These are phyloP conservation scores for Xanthorhoe designata DNA, from an alignment of 2,888 invertebrate genomes.

Conservation along the genomic window DNA sequence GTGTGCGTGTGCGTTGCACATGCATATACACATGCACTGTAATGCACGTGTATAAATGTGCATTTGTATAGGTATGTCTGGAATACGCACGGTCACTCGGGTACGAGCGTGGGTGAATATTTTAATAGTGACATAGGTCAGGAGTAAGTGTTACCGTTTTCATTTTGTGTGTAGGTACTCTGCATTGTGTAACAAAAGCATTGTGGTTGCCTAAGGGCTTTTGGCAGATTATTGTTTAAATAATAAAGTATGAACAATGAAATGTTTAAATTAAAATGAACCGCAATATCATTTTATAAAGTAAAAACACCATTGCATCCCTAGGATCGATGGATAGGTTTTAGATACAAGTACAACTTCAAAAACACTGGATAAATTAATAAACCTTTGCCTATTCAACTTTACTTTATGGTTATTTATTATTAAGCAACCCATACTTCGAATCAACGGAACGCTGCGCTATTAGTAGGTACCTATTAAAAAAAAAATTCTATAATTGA, in stretches of 20 bases:
- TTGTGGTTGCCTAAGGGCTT: background rate
- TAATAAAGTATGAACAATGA: background rate
- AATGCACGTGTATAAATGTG: conserved; percentile 31
- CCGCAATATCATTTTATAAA: background rate
- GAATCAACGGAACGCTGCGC: too few relatives aligned
- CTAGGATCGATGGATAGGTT: too few relatives aligned
- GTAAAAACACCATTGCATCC: too few relatives aligned
- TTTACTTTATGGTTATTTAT: too few relatives aligned
- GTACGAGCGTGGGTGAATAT: conserved; percentile 55
- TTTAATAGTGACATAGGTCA: conserved; percentile 68
- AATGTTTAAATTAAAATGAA: background rate
- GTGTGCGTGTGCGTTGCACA: conserved; percentile 53
- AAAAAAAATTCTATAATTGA: too few relatives aligned
- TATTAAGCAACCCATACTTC: too few relatives aligned
- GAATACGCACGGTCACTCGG: conserved; percentile 63
- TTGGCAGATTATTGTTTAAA: background rate
- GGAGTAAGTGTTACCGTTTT: conserved; percentile 43
- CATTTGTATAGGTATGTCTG: conserved; percentile 42
- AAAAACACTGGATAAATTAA: too few relatives aligned
- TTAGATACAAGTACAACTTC: too few relatives aligned
- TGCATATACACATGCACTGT: conserved; percentile 33
- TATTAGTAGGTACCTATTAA: too few relatives aligned
- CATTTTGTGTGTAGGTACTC: conserved; percentile 23
- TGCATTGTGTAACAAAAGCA: conserved; percentile 14
- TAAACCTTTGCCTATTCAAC: too few relatives aligned